Base-by-base conservation (phyloP, 1,140 invertebrate species). In the Drosophila mayri region DNA sequence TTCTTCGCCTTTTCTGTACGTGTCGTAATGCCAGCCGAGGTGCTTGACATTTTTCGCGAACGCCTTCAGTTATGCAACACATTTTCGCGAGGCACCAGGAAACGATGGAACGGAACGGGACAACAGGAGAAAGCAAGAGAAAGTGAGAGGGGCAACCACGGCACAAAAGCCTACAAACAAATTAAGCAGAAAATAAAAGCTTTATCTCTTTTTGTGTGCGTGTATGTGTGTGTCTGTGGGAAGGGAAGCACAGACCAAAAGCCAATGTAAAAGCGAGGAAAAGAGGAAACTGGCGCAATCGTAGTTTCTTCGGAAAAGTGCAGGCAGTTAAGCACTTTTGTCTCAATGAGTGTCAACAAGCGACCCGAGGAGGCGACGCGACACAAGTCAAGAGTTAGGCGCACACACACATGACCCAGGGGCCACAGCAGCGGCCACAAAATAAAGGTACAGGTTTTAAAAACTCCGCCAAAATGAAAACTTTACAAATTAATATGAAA, bases 281-380 rank as follows among this genome's bases (percentile, higher is more conserved):
- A 25, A 52, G 25, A 68, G 55, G 41, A 68, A 16, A 61, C 67
- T 61, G 74, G 74, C 70, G 64, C 55, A 68, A 43, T 63, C 43
- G 47, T 76, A 84, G 76, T 84, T 71, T 67, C 30, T 25, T 49
- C 63, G 65, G 52, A 68, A 90, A 90, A 88, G 85, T 88, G 86
- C 85, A 79, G 64, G 77, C 85, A 85, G 85, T 88, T 90, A 90
- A 90, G 85, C 78, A 90, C 85, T 90, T 90, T 90, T 90, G 86
- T 90, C 85, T 90, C 86, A 85, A 90, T 90, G 85, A 90, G 85
- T 90, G 81, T 85, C 85, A 90, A 90, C 85, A 90, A 90, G 78
- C 66, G 63, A 71, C 74, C 52, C 78, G 43, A 72, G 65, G 65
- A 70, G 65, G 41, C 41, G 62, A 79, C 75, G 54, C 75, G 66